These are phyloP conservation scores for Cyphomyrmex costatus DNA, from an alignment of 1,140 invertebrate species.

Conservation along the genomic window DNA sequence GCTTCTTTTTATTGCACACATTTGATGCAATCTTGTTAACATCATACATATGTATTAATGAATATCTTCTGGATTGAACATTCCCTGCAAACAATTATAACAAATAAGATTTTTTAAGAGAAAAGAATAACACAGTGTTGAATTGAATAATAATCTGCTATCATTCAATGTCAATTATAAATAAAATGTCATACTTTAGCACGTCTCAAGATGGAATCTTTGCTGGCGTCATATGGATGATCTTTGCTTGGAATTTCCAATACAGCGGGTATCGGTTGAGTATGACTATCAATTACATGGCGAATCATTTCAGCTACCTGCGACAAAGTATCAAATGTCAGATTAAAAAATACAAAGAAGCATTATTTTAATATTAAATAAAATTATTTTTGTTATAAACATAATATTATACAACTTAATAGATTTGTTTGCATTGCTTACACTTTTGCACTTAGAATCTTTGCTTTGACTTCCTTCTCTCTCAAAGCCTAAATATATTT, in stretches of 20 bases:
- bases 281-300: conserved; percentile 98
- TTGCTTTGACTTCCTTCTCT: too few species aligned
- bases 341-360: not conserved
- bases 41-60: conserved; percentile 78
- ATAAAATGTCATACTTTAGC: conserved; percentile 91
- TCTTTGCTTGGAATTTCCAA: conserved; percentile 99
- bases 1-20: conserved; percentile 29
- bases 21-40: not conserved
- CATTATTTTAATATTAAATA: not conserved
- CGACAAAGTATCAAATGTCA: not conserved
- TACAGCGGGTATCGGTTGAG: conserved; percentile 97
- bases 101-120: conserved; percentile 30
- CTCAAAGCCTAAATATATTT: too few species aligned
- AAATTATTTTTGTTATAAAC: not conserved
- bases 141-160: not conserved
- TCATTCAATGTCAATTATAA: not conserved
- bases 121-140: not conserved
- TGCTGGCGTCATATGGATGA: conserved; percentile 99
- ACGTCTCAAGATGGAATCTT: conserved; percentile 98
- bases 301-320: conserved; percentile 98
- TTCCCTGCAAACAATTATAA: conserved; percentile 89
- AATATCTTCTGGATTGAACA: conserved; percentile 95
- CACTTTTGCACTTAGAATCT: too few species aligned
- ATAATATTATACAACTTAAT: too few species aligned
- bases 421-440: too few species aligned